A percentile compares a stretch with the other conserved stretches of the same genome.
phyloP scores from a whole-genome alignment of 2,888 invertebrate genomes.

The Glomeris marginata region DNA sequence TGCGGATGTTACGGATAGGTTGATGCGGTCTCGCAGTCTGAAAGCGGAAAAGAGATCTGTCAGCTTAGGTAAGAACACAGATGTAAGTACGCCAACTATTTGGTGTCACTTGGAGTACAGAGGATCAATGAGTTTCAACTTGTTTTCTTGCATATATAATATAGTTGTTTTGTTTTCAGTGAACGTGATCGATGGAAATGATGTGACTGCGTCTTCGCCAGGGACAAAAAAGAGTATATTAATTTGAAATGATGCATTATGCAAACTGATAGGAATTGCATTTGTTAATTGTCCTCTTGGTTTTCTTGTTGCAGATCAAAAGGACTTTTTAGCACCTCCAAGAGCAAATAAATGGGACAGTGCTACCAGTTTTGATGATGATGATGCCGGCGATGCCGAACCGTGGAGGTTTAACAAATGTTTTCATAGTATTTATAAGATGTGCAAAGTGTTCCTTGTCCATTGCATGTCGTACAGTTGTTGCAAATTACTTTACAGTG shows the following conservation, averaged over 20 bases:
- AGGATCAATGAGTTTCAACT: neutral
- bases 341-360: conserved; percentile 5
- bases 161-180: neutral
- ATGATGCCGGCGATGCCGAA: neutral
- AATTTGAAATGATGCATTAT: neutral
- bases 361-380: conserved; percentile 8
- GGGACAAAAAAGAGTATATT: too few species aligned
- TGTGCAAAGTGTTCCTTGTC: too few species aligned
- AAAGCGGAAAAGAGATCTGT: conserved; percentile 13
- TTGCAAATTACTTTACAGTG: too few species aligned
- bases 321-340: conserved; percentile 6
- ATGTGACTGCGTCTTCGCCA: too few species aligned
- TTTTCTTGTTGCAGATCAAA: conserved; percentile 1
- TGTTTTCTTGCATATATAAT: neutral
- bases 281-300: neutral
- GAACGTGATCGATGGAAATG: too few species aligned
- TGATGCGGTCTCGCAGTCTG: conserved; percentile 14
- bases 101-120: neutral
- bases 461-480: too few species aligned
- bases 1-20: conserved; percentile 4
- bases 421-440: too few species aligned
- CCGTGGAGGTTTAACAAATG: too few species aligned
- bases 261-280: neutral
- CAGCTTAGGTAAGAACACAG: conserved; percentile 6
- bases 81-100: too few species aligned